A percentile compares a stretch with the other conserved stretches of the same genome.
These are phyloP conservation scores for Sander vitreus DNA, from an alignment of 2,113 vertebrate genomes.

Conservation along the genomic window DNA sequence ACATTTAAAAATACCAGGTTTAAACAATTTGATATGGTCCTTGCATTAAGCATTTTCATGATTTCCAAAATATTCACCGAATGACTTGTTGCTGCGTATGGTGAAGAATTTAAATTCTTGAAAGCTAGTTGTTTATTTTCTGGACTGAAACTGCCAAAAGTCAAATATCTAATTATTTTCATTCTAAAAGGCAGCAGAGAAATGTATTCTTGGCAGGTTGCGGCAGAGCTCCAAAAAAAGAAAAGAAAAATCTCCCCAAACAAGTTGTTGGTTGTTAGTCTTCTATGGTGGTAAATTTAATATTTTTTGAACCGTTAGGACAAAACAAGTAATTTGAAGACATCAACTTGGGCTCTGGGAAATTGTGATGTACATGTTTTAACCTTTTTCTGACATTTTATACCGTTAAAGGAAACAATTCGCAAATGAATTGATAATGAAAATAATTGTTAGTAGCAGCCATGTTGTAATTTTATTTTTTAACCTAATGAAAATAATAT, in stretches of 20 bases:
- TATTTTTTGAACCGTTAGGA: not conserved
- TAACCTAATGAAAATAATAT: not conserved
- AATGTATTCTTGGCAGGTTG: not conserved
- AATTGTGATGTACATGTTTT: not conserved
- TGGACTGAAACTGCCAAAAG: not conserved
- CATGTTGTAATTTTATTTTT: not conserved
- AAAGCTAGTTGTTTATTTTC: not conserved
- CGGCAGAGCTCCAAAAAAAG: not conserved
- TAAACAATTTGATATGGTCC: not conserved
- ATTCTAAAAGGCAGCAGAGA: not conserved
- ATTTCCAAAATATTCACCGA: not conserved
- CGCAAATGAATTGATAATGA: not conserved
- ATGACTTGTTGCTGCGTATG: not conserved
- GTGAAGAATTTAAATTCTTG: not conserved
- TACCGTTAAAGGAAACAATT: not conserved
- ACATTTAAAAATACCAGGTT: not conserved
- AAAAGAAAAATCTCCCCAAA: too few species aligned
- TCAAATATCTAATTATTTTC: not conserved
- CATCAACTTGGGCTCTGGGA: not conserved
- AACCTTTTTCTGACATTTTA: not conserved
- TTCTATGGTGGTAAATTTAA: not conserved
- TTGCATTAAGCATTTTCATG: not conserved
- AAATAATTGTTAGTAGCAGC: not conserved
- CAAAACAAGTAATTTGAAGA: not conserved
- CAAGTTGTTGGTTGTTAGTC: not conserved